A percentile compares a stretch with the other conserved stretches of the same genome.
These are phyloP conservation scores for Xiphorhynchus elegans DNA, from an alignment of 2,113 vertebrate species.

Conservation along the genomic window DNA sequence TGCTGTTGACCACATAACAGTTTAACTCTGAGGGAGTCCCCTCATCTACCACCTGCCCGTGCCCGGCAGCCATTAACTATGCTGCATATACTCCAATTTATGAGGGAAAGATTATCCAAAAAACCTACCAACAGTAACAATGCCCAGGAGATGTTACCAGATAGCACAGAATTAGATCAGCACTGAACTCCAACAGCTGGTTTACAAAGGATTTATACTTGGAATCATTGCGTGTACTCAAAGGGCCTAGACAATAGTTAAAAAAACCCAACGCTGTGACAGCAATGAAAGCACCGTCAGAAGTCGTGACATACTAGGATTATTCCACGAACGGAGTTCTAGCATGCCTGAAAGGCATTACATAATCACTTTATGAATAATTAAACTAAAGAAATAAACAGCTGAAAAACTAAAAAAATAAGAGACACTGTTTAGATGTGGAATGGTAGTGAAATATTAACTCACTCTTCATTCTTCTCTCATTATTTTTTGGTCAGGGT, in stretches of 20 bases:
- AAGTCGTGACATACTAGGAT: not conserved
- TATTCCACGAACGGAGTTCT: not conserved
- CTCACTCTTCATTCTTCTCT: not conserved
- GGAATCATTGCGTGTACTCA: not conserved
- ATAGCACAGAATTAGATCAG: not conserved
- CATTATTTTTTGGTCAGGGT: not conserved
- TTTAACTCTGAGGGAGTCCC: not conserved
- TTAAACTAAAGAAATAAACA: not conserved
- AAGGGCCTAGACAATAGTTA: not conserved
- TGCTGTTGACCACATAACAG: not conserved
- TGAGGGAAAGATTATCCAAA: not conserved
- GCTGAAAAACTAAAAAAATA: not conserved
- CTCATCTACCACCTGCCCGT: not conserved
- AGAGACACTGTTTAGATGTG: not conserved
- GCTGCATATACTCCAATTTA: not conserved
- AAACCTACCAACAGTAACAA: not conserved
- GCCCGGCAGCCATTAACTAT: not conserved
- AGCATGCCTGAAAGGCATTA: constrained; percentile 2
- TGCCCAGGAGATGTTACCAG: not conserved
- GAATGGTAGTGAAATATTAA: not conserved
- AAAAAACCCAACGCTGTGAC: not conserved
- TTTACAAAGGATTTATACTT: not conserved
- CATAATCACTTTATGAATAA: constrained; percentile 18
- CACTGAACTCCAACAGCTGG: not conserved
- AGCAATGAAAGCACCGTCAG: not conserved